Conservation (phyloP, 2,113 vertebrate genomes). For the Circaetus cinerascens region DNA sequence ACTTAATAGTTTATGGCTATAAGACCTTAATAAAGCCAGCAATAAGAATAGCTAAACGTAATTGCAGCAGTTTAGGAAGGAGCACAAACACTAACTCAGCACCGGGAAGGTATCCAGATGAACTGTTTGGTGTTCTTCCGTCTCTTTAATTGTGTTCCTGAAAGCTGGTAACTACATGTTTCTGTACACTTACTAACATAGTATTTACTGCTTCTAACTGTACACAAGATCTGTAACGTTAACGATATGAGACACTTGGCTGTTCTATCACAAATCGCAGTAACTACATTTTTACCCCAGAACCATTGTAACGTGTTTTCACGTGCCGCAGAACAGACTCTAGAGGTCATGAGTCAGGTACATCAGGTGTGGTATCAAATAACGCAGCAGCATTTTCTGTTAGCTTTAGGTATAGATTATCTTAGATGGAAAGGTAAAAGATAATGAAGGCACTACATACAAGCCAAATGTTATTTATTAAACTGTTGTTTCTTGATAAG, state of each 20-base stretch:
- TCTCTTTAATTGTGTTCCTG: neutral
- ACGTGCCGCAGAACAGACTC: neutral
- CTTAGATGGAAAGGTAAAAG: neutral
- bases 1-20: neutral
- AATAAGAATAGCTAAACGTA: neutral
- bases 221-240: neutral
- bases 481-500: constrained; percentile 33
- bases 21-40: neutral
- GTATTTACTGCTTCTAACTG: constrained; percentile 51
- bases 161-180: neutral
- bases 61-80: neutral
- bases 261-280: neutral
- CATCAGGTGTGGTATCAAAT: neutral
- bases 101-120: neutral
- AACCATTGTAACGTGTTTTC: neutral
- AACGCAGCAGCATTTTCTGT: neutral
- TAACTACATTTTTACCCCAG: neutral
- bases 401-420: neutral
- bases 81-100: neutral
- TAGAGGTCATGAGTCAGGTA: rapidly evolving
- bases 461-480: neutral
- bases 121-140: neutral
- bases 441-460: neutral
- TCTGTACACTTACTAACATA: neutral
- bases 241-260: neutral